Evolutionary conservation across 2,113 vertebrate species (phyloP), one percentile per base, ranked within the genome.

Genomic region (Miniopterus natalensis): DNA sequence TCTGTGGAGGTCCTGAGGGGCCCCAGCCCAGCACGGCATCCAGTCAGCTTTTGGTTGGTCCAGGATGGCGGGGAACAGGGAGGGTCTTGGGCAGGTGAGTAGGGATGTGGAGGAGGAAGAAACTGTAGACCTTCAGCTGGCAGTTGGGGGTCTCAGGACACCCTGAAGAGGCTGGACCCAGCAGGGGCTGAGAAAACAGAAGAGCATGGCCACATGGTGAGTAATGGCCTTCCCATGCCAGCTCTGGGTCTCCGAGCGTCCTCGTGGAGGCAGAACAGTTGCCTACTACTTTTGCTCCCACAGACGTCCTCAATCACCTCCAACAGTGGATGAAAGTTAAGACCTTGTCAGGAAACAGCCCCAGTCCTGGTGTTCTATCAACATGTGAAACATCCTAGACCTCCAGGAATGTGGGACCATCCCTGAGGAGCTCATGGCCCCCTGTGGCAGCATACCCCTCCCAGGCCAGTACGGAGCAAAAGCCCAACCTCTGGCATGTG

Each of bases 31-130:
- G 96, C 80, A 29, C 45, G 47, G 92, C 95, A 90, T 95, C 95
- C 83, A 12, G 91, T 95, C 97, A 93, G 94, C 96, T 97, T 97
- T 97, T 96, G 97, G 95, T 96, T 97, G 95, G 95, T 96, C 96
- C 86, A 2, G 89, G 96, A 88, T 13, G 66, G 83, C 4, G 0
- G 51, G 93, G 87, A 94, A 74, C 61, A 42, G 90, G 80, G 27
- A 77, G 45, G 73, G 63, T 95, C 94, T 66, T 78, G 81, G 92
- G 47, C 40, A 59, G 40, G 84, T 83, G 74, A 83, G 65, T 45
- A 31, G 85, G 90, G 70, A 92, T 23, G 29, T 21, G 66, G 73
- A 92, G 42, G 71, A 93, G 42, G 65, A 93, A 79, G 77, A 91
- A 95, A 80, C 47, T 84, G 83, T 49, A 88, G 85, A 95, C 93